phyloP scores from a whole-genome alignment of 2,797 vertebrate genomes.

The Diceros bicornis region DNA sequence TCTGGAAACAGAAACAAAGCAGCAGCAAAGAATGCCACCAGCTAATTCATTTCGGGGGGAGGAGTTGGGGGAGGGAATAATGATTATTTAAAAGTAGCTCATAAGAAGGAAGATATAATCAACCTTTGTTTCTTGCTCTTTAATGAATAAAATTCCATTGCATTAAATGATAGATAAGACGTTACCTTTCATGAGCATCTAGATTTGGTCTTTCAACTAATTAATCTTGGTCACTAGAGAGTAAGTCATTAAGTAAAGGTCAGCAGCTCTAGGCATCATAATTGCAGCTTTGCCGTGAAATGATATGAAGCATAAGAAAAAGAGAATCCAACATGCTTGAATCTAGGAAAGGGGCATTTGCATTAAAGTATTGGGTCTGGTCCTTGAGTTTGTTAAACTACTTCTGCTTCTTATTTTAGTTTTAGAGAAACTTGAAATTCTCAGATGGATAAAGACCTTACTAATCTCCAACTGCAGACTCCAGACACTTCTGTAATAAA shows the following conservation, averaged over 20 bases:
- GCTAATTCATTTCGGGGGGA: not conserved
- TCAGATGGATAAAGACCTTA: not conserved
- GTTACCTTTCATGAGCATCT: slow-evolving; percentile 32
- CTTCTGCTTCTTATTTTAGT: not conserved
- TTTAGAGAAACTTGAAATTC: slow-evolving; percentile 48
- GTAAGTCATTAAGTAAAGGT: not conserved
- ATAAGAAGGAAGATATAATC: not conserved
- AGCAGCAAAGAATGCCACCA: not conserved
- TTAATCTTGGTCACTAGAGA: slow-evolving; percentile 8
- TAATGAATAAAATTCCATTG: not conserved
- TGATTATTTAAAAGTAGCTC: not conserved
- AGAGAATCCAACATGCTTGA: not conserved
- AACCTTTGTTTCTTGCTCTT: slow-evolving; percentile 48
- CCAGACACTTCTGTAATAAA: not conserved
- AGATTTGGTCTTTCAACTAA: slow-evolving; percentile 19
- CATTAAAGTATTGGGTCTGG: not conserved
- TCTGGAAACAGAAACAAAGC: not conserved
- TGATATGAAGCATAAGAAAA: not conserved
- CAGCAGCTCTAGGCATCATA: not conserved
- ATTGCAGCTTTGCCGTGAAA: slow-evolving; percentile 13
- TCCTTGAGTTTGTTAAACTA: not conserved
- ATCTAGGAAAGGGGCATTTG: not conserved
- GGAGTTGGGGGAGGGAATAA: not conserved
- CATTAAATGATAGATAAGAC: not conserved
- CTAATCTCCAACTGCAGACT: not conserved